Conservation (phyloP, 1,140 invertebrate genomes). For the Lysiphlebus fabarum region DNA sequence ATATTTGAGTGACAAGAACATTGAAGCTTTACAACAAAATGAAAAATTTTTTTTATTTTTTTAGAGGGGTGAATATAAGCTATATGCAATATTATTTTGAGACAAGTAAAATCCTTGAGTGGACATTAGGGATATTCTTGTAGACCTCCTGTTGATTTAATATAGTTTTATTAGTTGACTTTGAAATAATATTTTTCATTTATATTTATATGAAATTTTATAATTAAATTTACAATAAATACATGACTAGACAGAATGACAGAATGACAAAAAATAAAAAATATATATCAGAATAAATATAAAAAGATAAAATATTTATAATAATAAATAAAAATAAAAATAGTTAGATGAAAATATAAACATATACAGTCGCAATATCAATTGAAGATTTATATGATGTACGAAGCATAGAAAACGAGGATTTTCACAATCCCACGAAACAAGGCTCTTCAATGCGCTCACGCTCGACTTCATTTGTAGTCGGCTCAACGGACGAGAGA, state of each 20-base stretch:
- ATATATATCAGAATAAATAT: background rate
- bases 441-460: conserved; percentile 49
- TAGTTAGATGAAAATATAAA: background rate
- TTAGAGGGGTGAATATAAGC: background rate
- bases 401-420: conserved; percentile 36
- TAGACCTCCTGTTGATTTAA: conserved; percentile 27
- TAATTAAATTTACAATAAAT: background rate
- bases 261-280: background rate
- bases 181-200: conserved; percentile 11
- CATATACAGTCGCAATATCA: too few relatives aligned
- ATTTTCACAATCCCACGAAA: conserved; percentile 50
- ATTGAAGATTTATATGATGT: background rate
- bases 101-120: conserved; percentile 14
- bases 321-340: conserved; percentile 1
- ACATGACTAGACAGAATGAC: background rate
- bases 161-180: conserved; percentile 31
- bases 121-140: conserved; percentile 23
- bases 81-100: conserved; percentile 22
- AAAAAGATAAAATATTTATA: too few relatives aligned
- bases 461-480: conserved; percentile 53
- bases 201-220: background rate
- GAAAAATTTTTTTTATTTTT: background rate
- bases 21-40: background rate
- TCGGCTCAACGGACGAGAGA: conserved; percentile 50
- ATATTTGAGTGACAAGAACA: background rate